Conservation (phyloP, 2,888 invertebrate genomes). For the Drosophila affinis region DNA sequence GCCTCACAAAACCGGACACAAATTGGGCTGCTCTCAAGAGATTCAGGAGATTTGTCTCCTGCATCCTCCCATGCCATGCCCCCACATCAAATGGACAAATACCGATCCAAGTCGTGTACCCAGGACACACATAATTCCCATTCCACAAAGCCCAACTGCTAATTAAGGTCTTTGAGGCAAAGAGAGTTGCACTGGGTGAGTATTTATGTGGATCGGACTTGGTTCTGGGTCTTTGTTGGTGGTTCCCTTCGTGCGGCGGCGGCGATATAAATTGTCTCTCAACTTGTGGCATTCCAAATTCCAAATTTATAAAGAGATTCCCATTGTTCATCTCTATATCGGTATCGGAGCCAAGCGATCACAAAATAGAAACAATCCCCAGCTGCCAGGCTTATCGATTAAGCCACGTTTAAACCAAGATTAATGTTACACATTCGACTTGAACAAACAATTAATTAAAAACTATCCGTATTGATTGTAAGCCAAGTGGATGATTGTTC, state of each 20-base stretch:
- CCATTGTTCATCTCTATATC: conserved; percentile 38
- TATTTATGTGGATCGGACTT: no score
- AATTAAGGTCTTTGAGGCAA: conserved; percentile 34
- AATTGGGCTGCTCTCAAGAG: neutral
- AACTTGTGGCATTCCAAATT: conserved; percentile 33
- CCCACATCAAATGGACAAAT: neutral
- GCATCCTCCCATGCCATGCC: conserved; percentile 9
- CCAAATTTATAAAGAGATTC: conserved; percentile 18
- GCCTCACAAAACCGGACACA: conserved; percentile 20
- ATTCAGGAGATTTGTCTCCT: conserved; percentile 7
- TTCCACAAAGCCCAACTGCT: conserved; percentile 14
- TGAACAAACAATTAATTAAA: conserved; percentile 40
- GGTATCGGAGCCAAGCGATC: conserved; percentile 23
- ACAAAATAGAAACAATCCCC: conserved; percentile 19
- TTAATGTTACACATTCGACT: conserved; percentile 41
- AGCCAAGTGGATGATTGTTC: conserved; percentile 41
- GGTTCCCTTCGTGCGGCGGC: neutral
- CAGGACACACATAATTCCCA: conserved; percentile 31
- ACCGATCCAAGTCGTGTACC: conserved; percentile 22
- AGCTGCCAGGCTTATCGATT: conserved; percentile 39
- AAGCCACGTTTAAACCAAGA: conserved; percentile 27
- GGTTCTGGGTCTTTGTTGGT: no score
- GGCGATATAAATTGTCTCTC: neutral
- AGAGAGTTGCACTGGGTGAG: neutral
- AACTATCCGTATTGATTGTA: conserved; percentile 37